Conservation (phyloP, 2,797 vertebrate genomes). For the Ptychadena robeensis region DNA sequence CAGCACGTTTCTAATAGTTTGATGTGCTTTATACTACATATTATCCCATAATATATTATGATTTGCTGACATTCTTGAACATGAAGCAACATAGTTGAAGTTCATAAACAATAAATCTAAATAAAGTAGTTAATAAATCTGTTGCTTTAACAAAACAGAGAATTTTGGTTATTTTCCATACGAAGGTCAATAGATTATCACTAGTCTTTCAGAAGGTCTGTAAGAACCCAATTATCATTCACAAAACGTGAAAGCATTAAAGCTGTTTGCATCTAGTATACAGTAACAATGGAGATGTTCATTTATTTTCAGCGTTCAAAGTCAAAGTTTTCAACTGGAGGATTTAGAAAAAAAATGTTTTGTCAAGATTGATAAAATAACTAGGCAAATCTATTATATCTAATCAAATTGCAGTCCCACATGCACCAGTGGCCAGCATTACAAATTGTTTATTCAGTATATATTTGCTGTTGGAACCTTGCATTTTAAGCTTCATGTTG, state of each 20-base stretch:
- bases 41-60: too few relatives aligned
- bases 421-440: slow-evolving; percentile 1
- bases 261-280: background rate
- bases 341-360: background rate
- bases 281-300: background rate
- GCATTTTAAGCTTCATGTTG: slow-evolving; percentile 69
- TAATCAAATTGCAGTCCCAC: background rate
- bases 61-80: too few relatives aligned
- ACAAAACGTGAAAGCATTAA: background rate
- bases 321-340: background rate
- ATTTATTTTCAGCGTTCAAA: background rate
- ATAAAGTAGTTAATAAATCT: too few relatives aligned
- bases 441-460: slow-evolving; percentile 44
- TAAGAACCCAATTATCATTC: too few relatives aligned
- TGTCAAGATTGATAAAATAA: background rate
- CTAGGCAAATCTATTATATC: background rate
- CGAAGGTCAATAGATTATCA: too few relatives aligned
- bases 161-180: too few relatives aligned
- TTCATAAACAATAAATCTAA: background rate
- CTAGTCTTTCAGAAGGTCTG: background rate
- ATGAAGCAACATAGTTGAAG: background rate
- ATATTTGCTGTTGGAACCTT: slow-evolving; percentile 56
- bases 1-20: too few relatives aligned
- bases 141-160: background rate
- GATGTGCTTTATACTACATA: too few relatives aligned